These are phyloP conservation scores for Acanthurus leucopareius DNA, from an alignment of 2,797 vertebrate genomes.

Conservation along the genomic window DNA sequence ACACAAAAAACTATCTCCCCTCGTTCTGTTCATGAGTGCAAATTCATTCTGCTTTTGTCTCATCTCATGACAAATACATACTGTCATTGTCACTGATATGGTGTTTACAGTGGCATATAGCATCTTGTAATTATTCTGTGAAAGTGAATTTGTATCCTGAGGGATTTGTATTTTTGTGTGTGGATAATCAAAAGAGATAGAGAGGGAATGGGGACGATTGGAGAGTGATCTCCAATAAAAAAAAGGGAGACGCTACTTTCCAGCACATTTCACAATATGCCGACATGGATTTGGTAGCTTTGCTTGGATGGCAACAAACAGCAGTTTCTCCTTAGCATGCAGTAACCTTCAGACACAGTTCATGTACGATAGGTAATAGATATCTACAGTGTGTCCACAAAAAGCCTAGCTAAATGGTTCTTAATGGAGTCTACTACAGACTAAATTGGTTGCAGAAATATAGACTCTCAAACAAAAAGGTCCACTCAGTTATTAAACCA, in stretches of 20 bases:
- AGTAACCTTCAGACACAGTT: conserved; percentile 16
- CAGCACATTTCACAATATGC: conserved; percentile 65
- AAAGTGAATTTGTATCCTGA: conserved; percentile 82
- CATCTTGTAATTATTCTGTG: conserved; percentile 84
- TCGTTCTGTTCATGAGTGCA: conserved; percentile 68
- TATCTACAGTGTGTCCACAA: conserved; percentile 3
- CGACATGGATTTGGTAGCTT: conserved; percentile 37
- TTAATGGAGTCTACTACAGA: not conserved
- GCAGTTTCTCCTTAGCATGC: conserved; percentile 18
- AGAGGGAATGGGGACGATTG: conserved; percentile 57
- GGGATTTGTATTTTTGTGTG: conserved; percentile 77
- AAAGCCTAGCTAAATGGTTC: not conserved
- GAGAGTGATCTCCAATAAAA: conserved; percentile 68
- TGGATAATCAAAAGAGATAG: conserved; percentile 80
- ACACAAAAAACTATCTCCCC: conserved; percentile 35
- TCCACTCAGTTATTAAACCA: not conserved
- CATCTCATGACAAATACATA: conserved; percentile 83
- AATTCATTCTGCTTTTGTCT: conserved; percentile 81
- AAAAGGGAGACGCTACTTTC: conserved; percentile 48
- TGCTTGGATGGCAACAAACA: conserved; percentile 36
- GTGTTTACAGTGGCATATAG: conserved; percentile 82
- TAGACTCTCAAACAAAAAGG: not conserved
- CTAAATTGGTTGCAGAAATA: not conserved
- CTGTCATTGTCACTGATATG: conserved; percentile 81
- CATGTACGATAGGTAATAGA: not conserved